Evolutionary conservation across 2,113 vertebrate species (phyloP).

Genomic region (Lathamus discolor): DNA sequence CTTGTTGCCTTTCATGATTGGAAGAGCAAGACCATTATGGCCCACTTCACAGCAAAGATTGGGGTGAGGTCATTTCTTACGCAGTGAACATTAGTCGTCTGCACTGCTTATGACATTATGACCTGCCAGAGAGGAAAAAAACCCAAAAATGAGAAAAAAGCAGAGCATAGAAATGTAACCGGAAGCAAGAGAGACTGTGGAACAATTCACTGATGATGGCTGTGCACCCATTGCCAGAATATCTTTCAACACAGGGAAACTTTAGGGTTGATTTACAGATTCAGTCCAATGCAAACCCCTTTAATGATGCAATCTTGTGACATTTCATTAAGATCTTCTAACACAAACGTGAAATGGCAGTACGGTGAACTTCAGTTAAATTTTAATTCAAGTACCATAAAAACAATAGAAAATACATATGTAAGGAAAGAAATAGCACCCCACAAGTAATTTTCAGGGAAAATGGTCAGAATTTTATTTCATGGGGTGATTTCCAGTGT

Average conservation of each 20-base stretch:
- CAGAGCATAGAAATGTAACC: background rate
- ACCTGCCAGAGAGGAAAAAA: rapidly evolving
- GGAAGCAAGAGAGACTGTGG: background rate
- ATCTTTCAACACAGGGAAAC: background rate
- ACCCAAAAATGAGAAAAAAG: background rate
- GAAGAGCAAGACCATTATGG: background rate
- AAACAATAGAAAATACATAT: background rate
- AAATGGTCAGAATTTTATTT: background rate
- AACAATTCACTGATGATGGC: background rate
- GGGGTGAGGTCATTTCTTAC: background rate
- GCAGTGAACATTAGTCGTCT: background rate
- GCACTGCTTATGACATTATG: background rate
- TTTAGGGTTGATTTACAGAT: background rate
- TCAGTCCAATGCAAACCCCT: background rate
- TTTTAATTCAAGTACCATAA: background rate
- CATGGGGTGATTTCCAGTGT: background rate
- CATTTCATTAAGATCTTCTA: background rate
- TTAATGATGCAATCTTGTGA: background rate
- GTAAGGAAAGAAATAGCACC: background rate
- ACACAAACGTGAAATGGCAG: background rate
- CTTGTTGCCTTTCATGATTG: background rate
- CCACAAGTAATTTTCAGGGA: background rate
- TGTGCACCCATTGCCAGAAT: background rate
- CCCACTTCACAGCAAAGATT: background rate
- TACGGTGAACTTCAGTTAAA: background rate